Evolutionary conservation across 2,888 invertebrate species (phyloP).

Genomic region (Syrphus vitripennis): DNA sequence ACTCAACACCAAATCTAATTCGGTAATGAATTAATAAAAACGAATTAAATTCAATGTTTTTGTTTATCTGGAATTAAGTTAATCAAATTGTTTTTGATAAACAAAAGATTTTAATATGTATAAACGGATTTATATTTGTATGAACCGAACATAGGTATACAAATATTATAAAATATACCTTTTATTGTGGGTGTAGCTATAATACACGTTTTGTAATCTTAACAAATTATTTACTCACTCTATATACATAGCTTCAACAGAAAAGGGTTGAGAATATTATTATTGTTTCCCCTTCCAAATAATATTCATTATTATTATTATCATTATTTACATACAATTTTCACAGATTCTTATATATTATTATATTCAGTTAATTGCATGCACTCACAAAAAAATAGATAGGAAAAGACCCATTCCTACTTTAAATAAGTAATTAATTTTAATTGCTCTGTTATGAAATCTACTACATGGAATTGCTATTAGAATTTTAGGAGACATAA

Average conservation of each 20-base stretch:
- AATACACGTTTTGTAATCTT: not conserved
- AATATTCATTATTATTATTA: not conserved
- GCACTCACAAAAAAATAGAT: not conserved
- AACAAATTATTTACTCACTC: not conserved
- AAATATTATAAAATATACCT: not conserved
- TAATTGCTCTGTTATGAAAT: constrained; percentile 4
- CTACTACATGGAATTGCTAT: not conserved
- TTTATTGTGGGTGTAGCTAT: not conserved
- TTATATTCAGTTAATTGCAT: not conserved
- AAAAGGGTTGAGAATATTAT: not conserved
- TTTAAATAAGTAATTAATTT: not conserved
- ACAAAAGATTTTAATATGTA: not conserved
- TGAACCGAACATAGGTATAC: not conserved
- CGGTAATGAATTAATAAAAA: not conserved
- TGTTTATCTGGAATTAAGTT: not conserved
- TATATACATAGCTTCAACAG: not conserved
- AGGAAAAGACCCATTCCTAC: not conserved
- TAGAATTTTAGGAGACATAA: not conserved
- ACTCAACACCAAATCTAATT: not conserved
- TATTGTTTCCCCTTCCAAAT: not conserved
- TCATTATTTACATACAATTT: not conserved
- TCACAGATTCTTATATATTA: not conserved
- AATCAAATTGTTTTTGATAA: not conserved
- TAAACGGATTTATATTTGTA: not conserved
- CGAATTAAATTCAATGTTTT: not conserved